phyloP scores from a whole-genome alignment of 2,113 vertebrate genomes.

The Perognathus longimembris region DNA sequence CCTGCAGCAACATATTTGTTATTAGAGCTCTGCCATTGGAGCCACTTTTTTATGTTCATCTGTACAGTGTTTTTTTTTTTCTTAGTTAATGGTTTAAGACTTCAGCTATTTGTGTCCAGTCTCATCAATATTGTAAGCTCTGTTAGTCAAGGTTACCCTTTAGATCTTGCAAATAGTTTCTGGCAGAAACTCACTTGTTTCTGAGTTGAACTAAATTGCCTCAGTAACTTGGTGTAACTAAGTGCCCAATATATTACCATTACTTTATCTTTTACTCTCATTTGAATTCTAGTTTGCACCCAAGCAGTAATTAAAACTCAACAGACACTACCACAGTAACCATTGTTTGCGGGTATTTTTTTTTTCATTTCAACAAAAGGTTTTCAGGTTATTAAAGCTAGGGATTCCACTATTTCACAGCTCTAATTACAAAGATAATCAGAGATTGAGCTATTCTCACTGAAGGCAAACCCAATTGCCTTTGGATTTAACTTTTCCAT shows the following conservation, averaged over 20 bases:
- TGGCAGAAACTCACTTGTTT: conserved; percentile 43
- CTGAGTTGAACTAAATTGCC: neutral
- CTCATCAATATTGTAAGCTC: neutral
- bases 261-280: neutral
- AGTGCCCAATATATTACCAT: neutral
- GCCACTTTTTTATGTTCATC: neutral
- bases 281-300: neutral
- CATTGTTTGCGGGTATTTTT: neutral
- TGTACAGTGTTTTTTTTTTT: conserved; percentile 10
- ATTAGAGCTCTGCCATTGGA: neutral
- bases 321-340: neutral
- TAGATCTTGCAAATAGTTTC: conserved; percentile 39
- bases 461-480: neutral
- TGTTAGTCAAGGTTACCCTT: neutral
- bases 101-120: neutral
- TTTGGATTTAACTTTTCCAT: conserved; percentile 33
- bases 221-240: conserved; percentile 29
- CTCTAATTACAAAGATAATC: neutral
- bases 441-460: neutral
- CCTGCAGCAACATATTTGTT: neutral
- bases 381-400: neutral
- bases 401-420: neutral
- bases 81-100: neutral
- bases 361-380: neutral
- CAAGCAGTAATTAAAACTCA: neutral